Base-by-base conservation (phyloP, 1,140 invertebrate genomes). In the Penaeus indicus region DNA sequence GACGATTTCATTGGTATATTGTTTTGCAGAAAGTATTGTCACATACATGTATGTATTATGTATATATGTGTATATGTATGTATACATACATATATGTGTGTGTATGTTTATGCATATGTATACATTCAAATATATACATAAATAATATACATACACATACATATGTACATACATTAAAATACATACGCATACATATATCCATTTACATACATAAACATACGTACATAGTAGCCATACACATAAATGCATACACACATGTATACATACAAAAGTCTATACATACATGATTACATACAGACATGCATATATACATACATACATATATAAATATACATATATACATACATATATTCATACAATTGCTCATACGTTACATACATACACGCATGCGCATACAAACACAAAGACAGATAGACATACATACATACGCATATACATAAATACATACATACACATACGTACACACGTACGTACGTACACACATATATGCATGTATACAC, bases 51-150 rank as follows among this genome's bases (percentile, higher is more conserved):
- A 32, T 32, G 32, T 32, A 47, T 0, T 69, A 69, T 69, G 18
- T 69, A 69, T 69, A 69, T 69, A 69, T 69, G 16, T 69, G 18
- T 69, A 69, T 69, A 69, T 69, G 18, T 7, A 69, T 69, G 16
- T 69, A 27, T 69, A 69, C 16, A 69, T 69, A 69, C 16, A 69
- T 69, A 27, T 69, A 69, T 69, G 13, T 69, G 13, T 69, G 13
- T 69, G 13, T 69, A 69, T 69, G 13, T 69, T 4, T 69, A 69
- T 69, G 13, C 13, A 22, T 69, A 27, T 69, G 16, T 69, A 69
- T 69, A 69, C 27, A 69, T 19, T 11, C 27, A 69, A 11, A 69
- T 69, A 69, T 69, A 19, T 69, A 69, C 16, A 7, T 69, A n/a
- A n/a, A n/a, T n/a, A n/a, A 69, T 69, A 69, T 69, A 5, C 8